Evolutionary conservation across 2,888 invertebrate genomes (phyloP), one percentile per base, ranked within the genome.

Genomic region (Drosophila heteroneura): DNA sequence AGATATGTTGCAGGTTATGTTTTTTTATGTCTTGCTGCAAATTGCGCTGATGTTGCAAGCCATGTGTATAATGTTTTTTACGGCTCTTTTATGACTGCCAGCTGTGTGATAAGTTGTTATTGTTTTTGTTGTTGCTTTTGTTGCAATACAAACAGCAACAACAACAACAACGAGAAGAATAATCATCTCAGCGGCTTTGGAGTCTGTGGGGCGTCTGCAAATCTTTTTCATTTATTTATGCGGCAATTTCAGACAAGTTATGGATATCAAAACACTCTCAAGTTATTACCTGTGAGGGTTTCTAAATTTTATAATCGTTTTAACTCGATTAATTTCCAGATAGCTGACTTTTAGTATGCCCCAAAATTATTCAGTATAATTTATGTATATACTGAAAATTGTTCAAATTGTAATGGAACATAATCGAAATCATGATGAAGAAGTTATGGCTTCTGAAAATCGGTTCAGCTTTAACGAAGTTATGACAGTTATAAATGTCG

Each of bases 21-120:
- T 49, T 66, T 47, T 60, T 51, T 66, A 53, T 76, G 71, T 61
- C 58, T 71, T 57, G 62, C 67, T 85, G 83, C 83, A 81, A 83
- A 81, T 83, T 79, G 79, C 73, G 79, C 56, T 72, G 81, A 82
- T 83, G 84, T 79, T 84, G 83, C 86, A 84, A 85, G 79, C 63
- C 47, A 58, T 74, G 79, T 67, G 66, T 49, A 67, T 80, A 79
- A 62, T 76, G 64, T 77, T 62, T 67, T 81, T 70, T 71, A 74
- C 61, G 66, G 56, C 72, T 73, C 59, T 79, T 79, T 80, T 80
- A 80, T 58, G 77, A 66, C 74, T 71, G 71, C 66, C 53, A 80
- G 74, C 74, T 76, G 63, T 66, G 73, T 76, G 76, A 66, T 74
- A 71, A 71, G 74, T 80, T 80, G 64, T 67, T 70, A 54, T 63